A percentile compares a stretch with the other conserved stretches of the same genome.
Conservation (phyloP, 2,113 vertebrate species). For the Melanotaenia duboulayi region DNA sequence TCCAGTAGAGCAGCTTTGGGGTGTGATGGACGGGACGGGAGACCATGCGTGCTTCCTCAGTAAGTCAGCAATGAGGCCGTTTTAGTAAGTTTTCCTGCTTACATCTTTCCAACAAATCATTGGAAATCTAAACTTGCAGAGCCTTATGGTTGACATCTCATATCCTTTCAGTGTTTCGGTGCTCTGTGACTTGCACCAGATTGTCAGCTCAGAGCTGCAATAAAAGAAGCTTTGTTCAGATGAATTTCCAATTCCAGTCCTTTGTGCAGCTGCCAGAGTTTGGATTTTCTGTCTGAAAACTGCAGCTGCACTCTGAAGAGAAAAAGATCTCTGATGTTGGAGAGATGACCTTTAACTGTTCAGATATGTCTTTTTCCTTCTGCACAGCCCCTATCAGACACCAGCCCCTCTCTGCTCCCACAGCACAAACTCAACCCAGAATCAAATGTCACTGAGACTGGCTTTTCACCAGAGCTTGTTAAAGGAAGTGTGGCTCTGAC, state of each 20-base stretch:
- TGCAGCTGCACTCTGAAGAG: constrained; percentile 12
- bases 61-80: too few relatives aligned
- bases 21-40: too few relatives aligned
- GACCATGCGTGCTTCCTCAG: too few relatives aligned
- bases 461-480: constrained; percentile 34
- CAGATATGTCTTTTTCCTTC: constrained; percentile 56
- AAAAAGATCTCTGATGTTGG: constrained; percentile 43
- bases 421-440: constrained; percentile 38
- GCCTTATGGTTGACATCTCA: not conserved
- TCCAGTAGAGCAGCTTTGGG: too few relatives aligned
- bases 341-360: constrained; percentile 66
- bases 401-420: constrained; percentile 31
- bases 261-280: constrained; percentile 23
- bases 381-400: constrained; percentile 41
- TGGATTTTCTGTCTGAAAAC: constrained; percentile 40
- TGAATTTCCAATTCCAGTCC: constrained; percentile 28
- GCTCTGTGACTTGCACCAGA: not conserved
- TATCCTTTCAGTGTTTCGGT: not conserved
- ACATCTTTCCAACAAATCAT: not conserved
- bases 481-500: constrained; percentile 31
- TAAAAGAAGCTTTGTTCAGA: constrained; percentile 30
- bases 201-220: constrained; percentile 20
- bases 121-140: not conserved
- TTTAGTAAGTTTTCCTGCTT: not conserved
- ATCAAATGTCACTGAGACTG: constrained; percentile 63